A percentile compares a stretch with the other conserved stretches of the same genome.
Conservation (phyloP, 2,113 vertebrate genomes). For the Spea bombifrons region DNA sequence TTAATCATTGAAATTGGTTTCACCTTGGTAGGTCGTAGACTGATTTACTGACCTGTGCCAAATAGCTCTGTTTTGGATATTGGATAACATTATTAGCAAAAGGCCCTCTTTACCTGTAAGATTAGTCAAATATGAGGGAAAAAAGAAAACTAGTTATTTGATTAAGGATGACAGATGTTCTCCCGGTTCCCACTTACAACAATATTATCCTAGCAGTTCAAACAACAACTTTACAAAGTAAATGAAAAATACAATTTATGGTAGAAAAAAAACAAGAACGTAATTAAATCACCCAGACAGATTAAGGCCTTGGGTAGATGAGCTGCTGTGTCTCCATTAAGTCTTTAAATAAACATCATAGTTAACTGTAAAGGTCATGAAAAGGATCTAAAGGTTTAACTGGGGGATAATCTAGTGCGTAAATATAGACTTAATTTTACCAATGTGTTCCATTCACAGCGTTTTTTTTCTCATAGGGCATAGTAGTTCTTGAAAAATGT, state of each 20-base stretch:
- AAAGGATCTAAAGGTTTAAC: slow-evolving; percentile 29
- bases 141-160: no score
- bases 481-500: no score
- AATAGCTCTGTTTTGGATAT: no score
- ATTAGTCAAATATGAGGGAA: no score
- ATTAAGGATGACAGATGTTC: no score
- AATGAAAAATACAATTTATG: slow-evolving; percentile 19
- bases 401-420: slow-evolving; percentile 26
- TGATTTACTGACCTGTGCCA: no score
- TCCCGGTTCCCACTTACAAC: not conserved
- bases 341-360: slow-evolving; percentile 40
- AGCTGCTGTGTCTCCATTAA: slow-evolving; percentile 43
- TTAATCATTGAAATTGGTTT: no score
- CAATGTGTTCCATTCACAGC: not conserved
- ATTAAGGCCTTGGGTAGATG: slow-evolving; percentile 37
- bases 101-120: no score
- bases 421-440: slow-evolving; percentile 18
- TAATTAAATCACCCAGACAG: slow-evolving; percentile 42
- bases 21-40: no score
- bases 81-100: no score
- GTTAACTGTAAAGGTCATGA: slow-evolving; percentile 37
- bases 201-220: not conserved
- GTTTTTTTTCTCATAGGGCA: not conserved
- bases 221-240: not conserved
- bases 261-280: slow-evolving; percentile 13